These are phyloP conservation scores for Mythimna lalbum DNA, from an alignment of 2,888 invertebrate genomes.

Conservation along the genomic window DNA sequence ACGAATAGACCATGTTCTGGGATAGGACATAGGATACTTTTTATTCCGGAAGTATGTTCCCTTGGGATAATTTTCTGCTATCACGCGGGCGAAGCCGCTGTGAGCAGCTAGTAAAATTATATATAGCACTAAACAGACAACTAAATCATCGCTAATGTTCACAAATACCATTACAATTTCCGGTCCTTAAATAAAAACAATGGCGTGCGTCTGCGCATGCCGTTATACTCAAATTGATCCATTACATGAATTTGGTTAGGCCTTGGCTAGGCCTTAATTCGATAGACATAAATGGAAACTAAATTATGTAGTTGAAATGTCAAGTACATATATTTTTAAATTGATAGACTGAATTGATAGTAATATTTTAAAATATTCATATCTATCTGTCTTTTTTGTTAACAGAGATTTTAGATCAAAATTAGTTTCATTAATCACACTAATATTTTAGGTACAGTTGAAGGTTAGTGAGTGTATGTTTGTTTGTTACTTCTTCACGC, in stretches of 20 bases:
- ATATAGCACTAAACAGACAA: not conserved
- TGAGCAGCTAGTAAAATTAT: too few species aligned
- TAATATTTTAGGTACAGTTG: too few species aligned
- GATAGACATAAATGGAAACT: constrained; percentile 28
- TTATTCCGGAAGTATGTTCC: too few species aligned
- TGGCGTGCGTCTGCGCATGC: constrained; percentile 59
- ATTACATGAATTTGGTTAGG: constrained; percentile 57
- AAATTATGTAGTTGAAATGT: constrained; percentile 33
- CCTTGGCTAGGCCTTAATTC: constrained; percentile 54
- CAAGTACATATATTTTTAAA: constrained; percentile 22
- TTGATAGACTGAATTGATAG: constrained; percentile 13
- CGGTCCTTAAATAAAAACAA: constrained; percentile 65
- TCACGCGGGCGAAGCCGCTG: too few species aligned
- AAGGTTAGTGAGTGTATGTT: too few species aligned
- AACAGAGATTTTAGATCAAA: not conserved
- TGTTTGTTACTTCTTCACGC: too few species aligned
- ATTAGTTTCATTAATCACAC: too few species aligned
- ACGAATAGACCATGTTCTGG: too few species aligned
- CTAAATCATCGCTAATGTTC: constrained; percentile 30
- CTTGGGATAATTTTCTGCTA: too few species aligned
- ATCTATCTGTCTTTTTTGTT: not conserved
- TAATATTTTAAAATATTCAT: not conserved
- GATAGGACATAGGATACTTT: too few species aligned
- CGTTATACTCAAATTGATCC: constrained; percentile 64
- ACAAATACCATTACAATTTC: constrained; percentile 50